Evolutionary conservation across 2,113 vertebrate genomes (phyloP), one percentile per base, ranked within the genome.

Genomic region (Sebastes fasciatus): DNA sequence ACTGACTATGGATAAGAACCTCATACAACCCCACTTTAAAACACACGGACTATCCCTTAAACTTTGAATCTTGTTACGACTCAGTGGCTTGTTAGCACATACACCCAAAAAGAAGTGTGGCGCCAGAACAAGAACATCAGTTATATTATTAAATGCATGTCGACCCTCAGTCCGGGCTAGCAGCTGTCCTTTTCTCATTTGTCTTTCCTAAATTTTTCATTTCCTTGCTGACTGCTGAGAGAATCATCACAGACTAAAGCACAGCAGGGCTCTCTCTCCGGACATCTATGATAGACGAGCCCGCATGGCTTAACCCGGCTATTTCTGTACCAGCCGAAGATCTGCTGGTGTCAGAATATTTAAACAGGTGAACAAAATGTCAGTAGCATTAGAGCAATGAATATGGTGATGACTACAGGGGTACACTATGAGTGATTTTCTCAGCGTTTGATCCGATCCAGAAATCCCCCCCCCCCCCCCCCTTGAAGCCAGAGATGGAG

Each of bases 371-470:
- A 84, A 73, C 77, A 88, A 82, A 91, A 87, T 91, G 87, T 89
- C 86, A 73, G 78, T 68, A 61, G 78, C 89, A 82, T 83, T 90
- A 91, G 86, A 79, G 87, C 88, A 79, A 92, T 94, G 86, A 92
- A 90, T 92, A 92, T 92, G 92, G 72, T 92, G 91, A 92, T 93
- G 88, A 90, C 83, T 80, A 4, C 73, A 82, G 86, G 74, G 79
- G 54, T 57, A 51, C 65, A 78, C 61, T 78, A 49, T 75, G 84
- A 92, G 90, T 88, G 90, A 91, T 92, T 89, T 85, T 77, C 84
- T 77, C 79, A 83, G 82, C 73, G 88, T 92, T 85, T 87, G 69
- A 92, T 90, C 82, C 67, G 80, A 88, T 92, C 83, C 82, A 34
- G 68, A 92, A 77, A 63, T 17, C 71, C 74, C 40, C 62, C 58